Percentiles rank a stretch among this genome's conserved stretches.
These are phyloP conservation scores for Eristalis tenax DNA, from an alignment of 2,888 invertebrate species.

Conservation along the genomic window DNA sequence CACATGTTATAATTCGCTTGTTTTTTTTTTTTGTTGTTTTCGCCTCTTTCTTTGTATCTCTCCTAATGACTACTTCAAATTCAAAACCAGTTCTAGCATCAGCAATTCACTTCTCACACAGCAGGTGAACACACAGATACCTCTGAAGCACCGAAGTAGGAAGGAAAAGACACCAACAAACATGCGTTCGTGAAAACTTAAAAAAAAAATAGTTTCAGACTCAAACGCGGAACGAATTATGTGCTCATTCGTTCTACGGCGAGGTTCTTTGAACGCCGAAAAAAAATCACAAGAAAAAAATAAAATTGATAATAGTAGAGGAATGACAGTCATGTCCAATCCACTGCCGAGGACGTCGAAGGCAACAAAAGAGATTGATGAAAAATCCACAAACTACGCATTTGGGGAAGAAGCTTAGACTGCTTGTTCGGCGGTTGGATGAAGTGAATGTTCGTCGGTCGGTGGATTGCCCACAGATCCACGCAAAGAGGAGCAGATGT, in stretches of 20 bases:
- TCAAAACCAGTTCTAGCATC: conserved; percentile 54
- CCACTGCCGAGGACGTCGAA: background rate
- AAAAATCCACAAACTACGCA: conserved; percentile 19
- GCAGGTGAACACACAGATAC: conserved; percentile 42
- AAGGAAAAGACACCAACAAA: conserved; percentile 19
- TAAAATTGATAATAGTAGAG: conserved; percentile 28
- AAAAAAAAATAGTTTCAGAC: conserved; percentile 4
- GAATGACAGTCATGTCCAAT: conserved; percentile 37
- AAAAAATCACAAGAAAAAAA: conserved; percentile 15
- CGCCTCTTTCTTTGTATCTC: conserved; percentile 1
- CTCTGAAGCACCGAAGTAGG: background rate
- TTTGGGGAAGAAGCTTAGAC: background rate
- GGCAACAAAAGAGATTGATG: background rate
- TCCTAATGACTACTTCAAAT: conserved; percentile 47
- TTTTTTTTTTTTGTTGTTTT: background rate
- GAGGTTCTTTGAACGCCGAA: conserved; percentile 34
- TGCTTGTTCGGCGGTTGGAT: background rate
- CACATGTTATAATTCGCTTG: conserved; percentile 22
- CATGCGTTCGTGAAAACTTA: background rate
- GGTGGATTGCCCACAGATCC: background rate
- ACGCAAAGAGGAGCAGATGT: background rate
- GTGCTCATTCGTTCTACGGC: conserved; percentile 3
- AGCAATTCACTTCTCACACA: conserved; percentile 43
- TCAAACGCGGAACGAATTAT: conserved; percentile 53
- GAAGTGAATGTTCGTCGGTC: background rate